These are phyloP conservation scores for Hemichromis elongatus DNA, from an alignment of 2,113 vertebrate species.

Conservation along the genomic window DNA sequence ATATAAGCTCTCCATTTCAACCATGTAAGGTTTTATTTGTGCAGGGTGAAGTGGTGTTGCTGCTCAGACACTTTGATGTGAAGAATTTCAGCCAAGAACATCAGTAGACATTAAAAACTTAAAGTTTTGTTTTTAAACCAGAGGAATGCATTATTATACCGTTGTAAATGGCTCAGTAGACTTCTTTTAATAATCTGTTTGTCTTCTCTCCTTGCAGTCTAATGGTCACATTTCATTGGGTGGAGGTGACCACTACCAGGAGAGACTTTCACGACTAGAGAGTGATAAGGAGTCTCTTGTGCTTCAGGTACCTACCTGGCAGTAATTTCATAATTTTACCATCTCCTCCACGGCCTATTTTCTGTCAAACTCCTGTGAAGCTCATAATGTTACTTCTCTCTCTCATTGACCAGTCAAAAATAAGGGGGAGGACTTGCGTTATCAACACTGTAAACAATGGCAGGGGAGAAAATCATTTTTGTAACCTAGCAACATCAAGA, in stretches of 20 bases:
- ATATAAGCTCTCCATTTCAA: slow-evolving; percentile 13
- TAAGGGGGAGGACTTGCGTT: neutral
- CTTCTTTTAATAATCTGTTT: neutral
- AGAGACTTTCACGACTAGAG: slow-evolving; percentile 89
- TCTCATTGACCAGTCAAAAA: neutral
- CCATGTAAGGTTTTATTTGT: slow-evolving; percentile 63
- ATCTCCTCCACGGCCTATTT: neutral
- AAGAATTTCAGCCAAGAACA: neutral
- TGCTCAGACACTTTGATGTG: neutral
- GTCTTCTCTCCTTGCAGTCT: slow-evolving; percentile 73
- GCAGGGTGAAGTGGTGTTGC: neutral
- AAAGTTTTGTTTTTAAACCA: neutral
- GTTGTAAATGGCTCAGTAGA: neutral
- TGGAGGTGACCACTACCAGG: slow-evolving; percentile 90
- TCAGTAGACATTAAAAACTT: neutral
- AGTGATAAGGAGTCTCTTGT: slow-evolving; percentile 96
- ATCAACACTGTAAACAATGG: neutral
- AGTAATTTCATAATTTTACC: neutral
- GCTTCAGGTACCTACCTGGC: slow-evolving; percentile 80
- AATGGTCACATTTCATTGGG: slow-evolving; percentile 88
- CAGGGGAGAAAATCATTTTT: neutral
- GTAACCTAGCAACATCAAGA: neutral
- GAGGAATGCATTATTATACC: neutral
- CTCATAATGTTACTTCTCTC: neutral
- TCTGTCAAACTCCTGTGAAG: neutral